Percentiles rank a stretch among this genome's conserved stretches.
Evolutionary conservation across 2,797 vertebrate genomes (phyloP).

Genomic region (Staurois parvus): DNA sequence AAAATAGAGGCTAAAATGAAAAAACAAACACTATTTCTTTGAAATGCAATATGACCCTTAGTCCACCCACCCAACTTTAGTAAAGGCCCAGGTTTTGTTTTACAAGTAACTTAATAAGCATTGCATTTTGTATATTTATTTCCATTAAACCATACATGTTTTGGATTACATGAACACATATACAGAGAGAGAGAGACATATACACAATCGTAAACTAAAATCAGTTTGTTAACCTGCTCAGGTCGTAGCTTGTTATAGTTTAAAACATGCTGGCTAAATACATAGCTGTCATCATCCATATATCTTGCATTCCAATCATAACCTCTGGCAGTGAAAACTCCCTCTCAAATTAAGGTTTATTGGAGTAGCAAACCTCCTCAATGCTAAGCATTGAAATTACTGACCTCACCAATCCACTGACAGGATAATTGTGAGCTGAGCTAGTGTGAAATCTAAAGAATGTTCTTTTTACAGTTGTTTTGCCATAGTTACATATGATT

Average conservation of each 20-base stretch:
- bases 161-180: slow-evolving; percentile 42
- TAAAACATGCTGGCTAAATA: slow-evolving; percentile 69
- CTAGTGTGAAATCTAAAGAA: slow-evolving; percentile 71
- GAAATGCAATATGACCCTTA: slow-evolving; percentile 8
- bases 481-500: slow-evolving; percentile 53
- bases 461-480: slow-evolving; percentile 71
- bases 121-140: slow-evolving; percentile 40
- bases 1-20: neutral
- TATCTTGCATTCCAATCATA: slow-evolving; percentile 72
- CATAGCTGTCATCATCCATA: slow-evolving; percentile 66
- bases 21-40: slow-evolving; percentile 34
- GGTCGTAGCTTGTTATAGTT: slow-evolving; percentile 55
- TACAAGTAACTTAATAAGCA: slow-evolving; percentile 35
- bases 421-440: slow-evolving; percentile 72
- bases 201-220: slow-evolving; percentile 54
- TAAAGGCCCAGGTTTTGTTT: slow-evolving; percentile 18
- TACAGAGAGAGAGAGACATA: slow-evolving; percentile 34
- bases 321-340: slow-evolving; percentile 71
- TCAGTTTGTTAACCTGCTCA: slow-evolving; percentile 49
- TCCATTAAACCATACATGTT: slow-evolving; percentile 32
- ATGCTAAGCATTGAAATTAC: slow-evolving; percentile 70
- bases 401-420: slow-evolving; percentile 69
- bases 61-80: neutral
- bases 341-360: slow-evolving; percentile 70
- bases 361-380: slow-evolving; percentile 65